Evolutionary conservation across 2,797 vertebrate species (phyloP).

Genomic region (Schizopygopsis pylzovi): DNA sequence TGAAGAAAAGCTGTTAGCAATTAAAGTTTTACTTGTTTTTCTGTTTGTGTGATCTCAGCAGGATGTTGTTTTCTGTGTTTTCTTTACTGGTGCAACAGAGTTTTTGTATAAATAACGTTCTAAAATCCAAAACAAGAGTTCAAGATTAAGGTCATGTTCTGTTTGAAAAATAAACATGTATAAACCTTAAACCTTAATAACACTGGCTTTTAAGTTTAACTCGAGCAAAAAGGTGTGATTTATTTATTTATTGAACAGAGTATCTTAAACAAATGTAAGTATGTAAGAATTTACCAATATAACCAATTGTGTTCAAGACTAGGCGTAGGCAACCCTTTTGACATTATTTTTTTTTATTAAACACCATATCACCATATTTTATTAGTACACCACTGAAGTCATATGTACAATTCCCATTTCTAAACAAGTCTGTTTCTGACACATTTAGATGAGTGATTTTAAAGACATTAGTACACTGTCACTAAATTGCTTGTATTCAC

Average conservation of each 20-base stretch:
- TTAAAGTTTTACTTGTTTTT: slow-evolving; percentile 25
- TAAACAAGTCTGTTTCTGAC: background rate
- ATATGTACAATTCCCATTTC: background rate
- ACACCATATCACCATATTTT: background rate
- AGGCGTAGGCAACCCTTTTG: background rate
- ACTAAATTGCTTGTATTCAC: background rate
- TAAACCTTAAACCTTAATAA: background rate
- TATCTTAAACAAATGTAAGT: background rate
- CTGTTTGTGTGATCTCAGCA: background rate
- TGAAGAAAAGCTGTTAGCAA: slow-evolving; percentile 27
- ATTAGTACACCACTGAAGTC: background rate
- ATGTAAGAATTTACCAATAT: background rate
- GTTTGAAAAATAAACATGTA: background rate
- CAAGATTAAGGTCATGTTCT: slow-evolving; percentile 12
- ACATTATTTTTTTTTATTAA: background rate
- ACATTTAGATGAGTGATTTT: too few species aligned
- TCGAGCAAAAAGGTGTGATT: background rate
- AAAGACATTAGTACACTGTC: background rate
- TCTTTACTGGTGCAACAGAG: background rate
- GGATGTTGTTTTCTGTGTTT: slow-evolving; percentile 5
- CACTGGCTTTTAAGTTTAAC: background rate
- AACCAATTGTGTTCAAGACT: background rate
- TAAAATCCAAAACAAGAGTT: background rate
- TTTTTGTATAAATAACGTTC: slow-evolving; percentile 2
- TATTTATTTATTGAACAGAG: background rate